phyloP scores from a whole-genome alignment of 2,888 invertebrate species.

The Aspidiotus destructor region DNA sequence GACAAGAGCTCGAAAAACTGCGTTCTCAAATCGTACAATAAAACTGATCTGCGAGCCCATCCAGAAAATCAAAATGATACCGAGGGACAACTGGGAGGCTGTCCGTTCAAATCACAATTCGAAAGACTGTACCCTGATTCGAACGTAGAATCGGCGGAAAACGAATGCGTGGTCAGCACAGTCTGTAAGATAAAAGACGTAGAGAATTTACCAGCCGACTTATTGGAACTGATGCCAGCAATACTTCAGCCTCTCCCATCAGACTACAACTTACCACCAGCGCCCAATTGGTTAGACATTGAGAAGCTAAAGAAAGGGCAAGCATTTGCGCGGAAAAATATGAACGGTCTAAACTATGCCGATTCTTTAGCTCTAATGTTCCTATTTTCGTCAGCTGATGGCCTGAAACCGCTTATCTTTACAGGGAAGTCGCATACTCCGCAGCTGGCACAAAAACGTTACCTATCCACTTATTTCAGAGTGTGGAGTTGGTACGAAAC shows the following conservation, averaged over 20 bases:
- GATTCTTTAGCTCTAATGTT: constrained; percentile 43
- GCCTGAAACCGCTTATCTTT: constrained; percentile 44
- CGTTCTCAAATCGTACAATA: too few species aligned
- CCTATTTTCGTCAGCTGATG: constrained; percentile 43
- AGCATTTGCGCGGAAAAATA: constrained; percentile 43
- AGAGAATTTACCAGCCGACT: constrained; percentile 1
- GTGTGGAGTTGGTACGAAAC: constrained; percentile 47
- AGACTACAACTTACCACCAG: constrained; percentile 38
- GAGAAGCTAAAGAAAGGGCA: constrained; percentile 45
- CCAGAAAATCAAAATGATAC: too few species aligned
- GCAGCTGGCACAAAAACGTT: constrained; percentile 44
- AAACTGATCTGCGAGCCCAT: too few species aligned
- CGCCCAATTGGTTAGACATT: constrained; percentile 44
- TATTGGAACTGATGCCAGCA: constrained; percentile 10
- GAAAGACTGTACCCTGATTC: too few species aligned
- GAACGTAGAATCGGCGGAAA: too few species aligned
- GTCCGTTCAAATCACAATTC: too few species aligned
- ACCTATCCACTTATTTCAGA: constrained; percentile 45
- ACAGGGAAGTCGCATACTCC: constrained; percentile 46
- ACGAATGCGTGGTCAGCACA: too few species aligned
- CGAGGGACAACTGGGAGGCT: too few species aligned
- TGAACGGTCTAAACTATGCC: constrained; percentile 41
- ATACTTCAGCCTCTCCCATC: constrained; percentile 33
- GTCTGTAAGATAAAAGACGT: background rate
- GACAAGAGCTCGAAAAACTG: too few species aligned